phyloP scores from a whole-genome alignment of 2,888 invertebrate species.

The Macrophya annulata region DNA sequence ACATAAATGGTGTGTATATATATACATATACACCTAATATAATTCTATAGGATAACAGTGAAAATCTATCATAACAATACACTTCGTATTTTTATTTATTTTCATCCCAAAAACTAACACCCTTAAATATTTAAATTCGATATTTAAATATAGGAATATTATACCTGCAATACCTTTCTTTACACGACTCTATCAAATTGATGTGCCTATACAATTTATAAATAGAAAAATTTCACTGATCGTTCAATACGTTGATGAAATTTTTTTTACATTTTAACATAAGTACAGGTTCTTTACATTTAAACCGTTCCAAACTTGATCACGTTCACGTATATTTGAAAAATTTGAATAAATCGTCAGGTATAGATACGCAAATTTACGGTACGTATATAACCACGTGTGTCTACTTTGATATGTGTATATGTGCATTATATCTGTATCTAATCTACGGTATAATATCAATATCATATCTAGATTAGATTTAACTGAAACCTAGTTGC shows the following conservation, averaged over 20 bases:
- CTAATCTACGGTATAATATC: constrained; percentile 37
- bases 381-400: not conserved
- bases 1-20: no score
- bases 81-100: not conserved
- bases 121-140: not conserved
- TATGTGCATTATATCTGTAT: not conserved
- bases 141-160: no score
- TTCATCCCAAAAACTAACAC: not conserved
- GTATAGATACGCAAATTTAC: no score
- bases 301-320: not conserved
- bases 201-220: no score
- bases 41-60: no score
- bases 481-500: constrained; percentile 32
- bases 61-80: no score
- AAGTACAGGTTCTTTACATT: not conserved
- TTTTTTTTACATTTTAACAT: not conserved
- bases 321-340: not conserved
- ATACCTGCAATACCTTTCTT: no score
- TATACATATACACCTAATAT: no score
- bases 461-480: constrained; percentile 47
- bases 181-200: no score
- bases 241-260: no score
- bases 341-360: not conserved
- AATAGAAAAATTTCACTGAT: no score
- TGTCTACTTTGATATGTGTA: not conserved